These are phyloP conservation scores for Augiades crinisus DNA, from an alignment of 2,888 invertebrate genomes.

Conservation along the genomic window DNA sequence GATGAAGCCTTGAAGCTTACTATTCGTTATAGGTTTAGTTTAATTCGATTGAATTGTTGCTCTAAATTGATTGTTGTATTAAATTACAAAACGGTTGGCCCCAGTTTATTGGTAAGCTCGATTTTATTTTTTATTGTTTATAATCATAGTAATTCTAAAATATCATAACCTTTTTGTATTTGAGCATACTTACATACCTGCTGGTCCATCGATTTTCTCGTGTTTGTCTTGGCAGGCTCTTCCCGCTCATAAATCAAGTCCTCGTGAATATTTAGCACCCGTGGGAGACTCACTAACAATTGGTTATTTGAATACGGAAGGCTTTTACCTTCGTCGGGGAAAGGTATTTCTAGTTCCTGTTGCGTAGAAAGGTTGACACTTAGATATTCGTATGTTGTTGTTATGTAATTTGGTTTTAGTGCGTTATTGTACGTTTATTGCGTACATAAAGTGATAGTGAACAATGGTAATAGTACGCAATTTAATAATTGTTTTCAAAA, in stretches of 20 bases:
- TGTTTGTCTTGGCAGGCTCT: slow-evolving; percentile 11
- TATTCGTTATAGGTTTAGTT: not conserved
- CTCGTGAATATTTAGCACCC: slow-evolving; percentile 56
- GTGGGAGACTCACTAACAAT: slow-evolving; percentile 22
- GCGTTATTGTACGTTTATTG: no score
- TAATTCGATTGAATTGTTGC: no score
- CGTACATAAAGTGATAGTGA: no score
- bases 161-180: slow-evolving; percentile 5
- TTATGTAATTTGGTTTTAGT: no score
- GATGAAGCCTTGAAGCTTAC: not conserved
- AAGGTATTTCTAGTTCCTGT: slow-evolving; percentile 16
- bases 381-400: no score
- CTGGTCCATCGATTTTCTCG: slow-evolving; percentile 19
- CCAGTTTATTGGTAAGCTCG: no score
- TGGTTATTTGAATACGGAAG: slow-evolving; percentile 30
- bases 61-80: no score
- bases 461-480: no score
- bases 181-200: slow-evolving; percentile 3
- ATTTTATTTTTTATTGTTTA: not conserved
- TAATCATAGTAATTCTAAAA: not conserved
- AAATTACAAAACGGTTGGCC: no score
- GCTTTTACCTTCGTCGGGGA: slow-evolving; percentile 20
- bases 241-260: slow-evolving; percentile 37
- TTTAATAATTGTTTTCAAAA: no score
- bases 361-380: not conserved